A percentile compares a stretch with the other conserved stretches of the same genome.
Conservation (phyloP, 2,113 vertebrate species). For the Corythoichthys intestinalis region DNA sequence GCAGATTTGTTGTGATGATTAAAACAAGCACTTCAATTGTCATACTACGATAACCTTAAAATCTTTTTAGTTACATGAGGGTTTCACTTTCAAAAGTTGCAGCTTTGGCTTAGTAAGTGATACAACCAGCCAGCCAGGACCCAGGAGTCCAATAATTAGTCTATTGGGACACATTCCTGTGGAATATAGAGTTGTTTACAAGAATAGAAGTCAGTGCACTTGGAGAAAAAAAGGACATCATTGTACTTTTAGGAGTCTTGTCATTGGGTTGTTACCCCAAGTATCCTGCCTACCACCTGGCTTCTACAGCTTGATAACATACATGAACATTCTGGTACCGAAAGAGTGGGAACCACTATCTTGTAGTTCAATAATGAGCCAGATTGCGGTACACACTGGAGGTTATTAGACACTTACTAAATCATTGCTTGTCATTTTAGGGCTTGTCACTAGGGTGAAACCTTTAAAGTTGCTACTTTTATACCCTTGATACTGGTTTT, state of each 20-base stretch:
- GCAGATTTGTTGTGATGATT: not conserved
- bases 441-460: not conserved
- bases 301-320: not conserved
- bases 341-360: not conserved
- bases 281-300: not conserved
- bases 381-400: not conserved
- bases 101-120: not conserved
- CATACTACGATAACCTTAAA: not conserved
- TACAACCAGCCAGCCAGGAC: not conserved
- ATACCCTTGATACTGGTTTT: not conserved
- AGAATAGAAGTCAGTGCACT: not conserved
- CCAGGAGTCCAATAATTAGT: not conserved
- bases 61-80: not conserved
- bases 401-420: not conserved
- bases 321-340: not conserved
- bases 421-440: not conserved
- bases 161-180: not conserved
- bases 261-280: not conserved
- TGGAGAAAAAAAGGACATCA: not conserved
- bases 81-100: not conserved
- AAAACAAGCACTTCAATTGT: conserved; percentile 33
- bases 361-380: not conserved
- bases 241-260: not conserved
- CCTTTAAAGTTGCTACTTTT: not conserved
- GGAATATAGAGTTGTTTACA: not conserved